Base-by-base conservation (phyloP, 2,888 invertebrate genomes). In the Branchellion lobata region DNA sequence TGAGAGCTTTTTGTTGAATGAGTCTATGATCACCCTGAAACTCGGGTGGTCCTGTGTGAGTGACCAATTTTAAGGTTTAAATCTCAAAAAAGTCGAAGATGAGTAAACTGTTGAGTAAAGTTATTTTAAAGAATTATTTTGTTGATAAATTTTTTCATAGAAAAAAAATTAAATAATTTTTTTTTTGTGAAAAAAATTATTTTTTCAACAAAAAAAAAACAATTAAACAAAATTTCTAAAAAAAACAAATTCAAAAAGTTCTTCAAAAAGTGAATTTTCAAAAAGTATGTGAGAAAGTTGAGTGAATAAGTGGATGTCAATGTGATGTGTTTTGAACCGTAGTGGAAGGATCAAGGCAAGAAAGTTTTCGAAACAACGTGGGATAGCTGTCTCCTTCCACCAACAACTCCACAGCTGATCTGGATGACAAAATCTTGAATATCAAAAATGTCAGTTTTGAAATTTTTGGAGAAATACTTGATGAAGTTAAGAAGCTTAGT, bases 11-110 rank as follows among this genome's bases (percentile, higher is more conserved):
- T 92, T 94, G 86, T 95, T 94, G 86, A 93, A 96, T 0, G 94
- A 92, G 87, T 96, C 95, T 0, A 96, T 93, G 81, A 91, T 91
- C 11, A 96, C 91, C 89, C 93, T 93, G 86, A 94, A 96, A 0
- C 93, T 83, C 24, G 81, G 81, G 80, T 83, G 85, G 84, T 82
- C 24, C 83, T 82, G 72, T 29, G 18, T 74, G 11, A 47, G 36
- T 1, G 27, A 53, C 34, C 51, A 11, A 14, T 65, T 11, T 14
- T 24, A 8, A 65, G 5, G n/a, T n/a, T 65, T n/a, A 65, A 27
- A 65, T 14, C 8, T 65, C 24, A 69, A 76, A 47, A 57, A 74
- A 14, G 8, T 11, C 27, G n/a, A 18, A 24, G 8, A 79, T 53
- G n/a, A n/a, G n/a, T 53, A 74, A 79, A 74, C 21, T n/a, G 61